Base-by-base conservation (phyloP, 2,888 invertebrate genomes). In the Physocephala rufipes region DNA sequence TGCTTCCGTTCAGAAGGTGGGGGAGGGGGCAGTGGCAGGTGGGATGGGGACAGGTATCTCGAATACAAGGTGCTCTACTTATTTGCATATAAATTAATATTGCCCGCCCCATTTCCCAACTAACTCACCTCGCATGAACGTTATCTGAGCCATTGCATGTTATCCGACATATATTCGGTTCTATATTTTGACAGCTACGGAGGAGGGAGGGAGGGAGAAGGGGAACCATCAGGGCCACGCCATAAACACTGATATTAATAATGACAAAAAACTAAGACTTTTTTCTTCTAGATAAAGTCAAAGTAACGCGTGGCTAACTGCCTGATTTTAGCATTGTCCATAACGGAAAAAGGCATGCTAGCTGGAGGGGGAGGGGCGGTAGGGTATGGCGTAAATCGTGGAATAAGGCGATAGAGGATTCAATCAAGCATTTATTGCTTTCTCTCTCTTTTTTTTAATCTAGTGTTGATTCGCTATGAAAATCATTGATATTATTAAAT, bases 81-180 rank as follows among this genome's bases (percentile, higher is more conserved):
- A 80, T 82, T 81, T 82, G 80, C 81, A 81, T 82, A 78, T 80
- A 80, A 82, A 82, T 80, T 80, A 80, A 80, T 81, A 36, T 36
- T 9, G 36, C 36, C 36, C 81, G 79, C 78, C n/a, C n/a, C 76
- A 51, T 49, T 72, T 62, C 24, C 45, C 28, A 15, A 66, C 19
- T 26, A 21, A 28, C 36, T 9, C 36, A 9, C 36, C 36, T 68
- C 19, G 61, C 58, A 61, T 58, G 67, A 21, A 67, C 59, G 45
- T 30, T n/a, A 15, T 9, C 5, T 16, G n/a, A 43, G 19, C n/a
- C n/a, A 30, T 68, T 68, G 68, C 62, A 62, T 68, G 68, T 28
- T 36, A 16, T 43, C 12, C 28, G 24, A 24, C n/a, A n/a, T n/a
- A 36, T 47, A 61, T 51, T 67, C 62, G 9, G 28, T 49, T 53